Base-by-base conservation (phyloP, 2,888 invertebrate species). In the Pseudococcus longispinus region DNA sequence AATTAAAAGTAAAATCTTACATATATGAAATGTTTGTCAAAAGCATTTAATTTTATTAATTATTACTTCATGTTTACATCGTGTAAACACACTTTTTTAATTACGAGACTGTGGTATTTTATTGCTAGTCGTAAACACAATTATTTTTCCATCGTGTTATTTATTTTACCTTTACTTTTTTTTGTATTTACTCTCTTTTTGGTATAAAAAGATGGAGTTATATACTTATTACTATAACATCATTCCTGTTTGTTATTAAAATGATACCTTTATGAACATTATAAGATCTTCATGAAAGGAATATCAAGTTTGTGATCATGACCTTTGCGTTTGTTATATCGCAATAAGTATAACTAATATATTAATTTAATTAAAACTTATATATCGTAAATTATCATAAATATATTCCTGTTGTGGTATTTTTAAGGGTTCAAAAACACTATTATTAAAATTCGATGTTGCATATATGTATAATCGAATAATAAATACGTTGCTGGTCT, bases 121-220 rank as follows among this genome's bases (percentile, higher is more conserved):
- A 46, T 86, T 86, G 86, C 86, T 86, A 86, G 86, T 86, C 86
- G 77, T 85, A 77, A 85, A 86, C 86, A 86, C 86, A 86, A 86
- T 86, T 46, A 51, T 80, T 77, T 80, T 51, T 77, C 80, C 86
- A 55, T 80, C 77, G 46, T 86, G 86, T 80, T 86, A 46, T 77
- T 80, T 51, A 55, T 84, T 84, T 51, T 84, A 55, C 20, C 60
- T 84, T 84, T 84, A 55, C 55, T 55, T 83, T 85, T 70, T 80
- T 80, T 77, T 86, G 32, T 86, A 77, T 80, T 77, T 51, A 77
- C 46, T 15, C 29, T 85, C 20, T 44, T 85, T 32, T 85, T 70
- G 42, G n/a, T 46, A 15, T 77, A 29, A 44, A 74, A 55, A 77
- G 70, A 74, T 44, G 70, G n/a, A 86, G 46, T 86, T 77, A 55